Base-by-base conservation (phyloP, 2,888 invertebrate genomes). In the Caenorhabditis sp. region DNA sequence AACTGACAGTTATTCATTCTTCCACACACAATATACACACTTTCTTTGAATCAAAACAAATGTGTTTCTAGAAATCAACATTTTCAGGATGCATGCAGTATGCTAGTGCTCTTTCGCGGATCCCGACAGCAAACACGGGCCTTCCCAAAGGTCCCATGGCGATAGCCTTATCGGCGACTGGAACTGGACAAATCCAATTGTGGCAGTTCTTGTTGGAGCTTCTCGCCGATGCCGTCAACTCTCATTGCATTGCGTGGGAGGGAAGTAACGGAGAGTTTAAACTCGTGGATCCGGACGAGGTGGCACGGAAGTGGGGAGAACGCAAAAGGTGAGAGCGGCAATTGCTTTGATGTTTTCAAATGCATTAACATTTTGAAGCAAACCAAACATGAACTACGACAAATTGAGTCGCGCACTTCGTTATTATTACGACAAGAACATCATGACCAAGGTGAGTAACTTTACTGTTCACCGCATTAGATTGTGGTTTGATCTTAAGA, bases 151-250 rank as follows among this genome's bases (percentile, higher is more conserved):
- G 66, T 16, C 63, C 73, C 16, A 73, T 75, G 69, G 61, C 72
- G 7, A 72, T 72, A 19, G 70, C 70, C 3, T 63, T 81, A 38
- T 51, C 61, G 3, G 66, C 75, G n/a, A 51, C 73, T 24, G 87
- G 87, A 58, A 86, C 85, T n/a, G 89, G 89, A 44, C 98, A 98
- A 94, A 97, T 98, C 94, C 97, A 98, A 94, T 95, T 98, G 93
- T 98, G 98, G 98, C 97, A 98, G 94, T 98, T 98, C 94, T 95
- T 98, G 90, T 94, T 98, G 92, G 97, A 98, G 94, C 95, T 97
- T 92, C 95, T 98, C 93, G 95, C 96, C 88, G 96, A 97, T 94
- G 95, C 96, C 93, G 82, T 77, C 16, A 88, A 89, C 54, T 66
- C 85, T 0, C 88, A 88, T 41, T 90, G 89, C 80, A 90, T 89